Conservation (phyloP, 2,797 vertebrate genomes). For the Odontamblyopus rebecca region DNA sequence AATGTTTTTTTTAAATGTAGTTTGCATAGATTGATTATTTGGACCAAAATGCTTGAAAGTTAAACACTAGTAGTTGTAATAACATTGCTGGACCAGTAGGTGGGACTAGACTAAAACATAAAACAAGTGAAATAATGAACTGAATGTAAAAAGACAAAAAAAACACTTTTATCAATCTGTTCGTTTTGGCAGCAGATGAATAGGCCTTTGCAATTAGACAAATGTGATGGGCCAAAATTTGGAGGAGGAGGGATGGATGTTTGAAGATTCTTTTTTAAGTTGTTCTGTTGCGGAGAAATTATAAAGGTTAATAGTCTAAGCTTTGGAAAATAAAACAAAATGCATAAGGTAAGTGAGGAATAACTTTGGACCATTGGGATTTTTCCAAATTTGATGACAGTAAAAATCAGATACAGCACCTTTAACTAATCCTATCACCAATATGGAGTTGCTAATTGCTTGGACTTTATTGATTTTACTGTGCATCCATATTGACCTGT, state of each 20-base stretch:
- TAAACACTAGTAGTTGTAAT: not conserved
- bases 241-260: not conserved
- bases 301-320: not conserved
- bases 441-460: not conserved
- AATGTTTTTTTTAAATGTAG: not conserved
- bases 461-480: not conserved
- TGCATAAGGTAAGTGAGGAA: too few relatives aligned
- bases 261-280: not conserved
- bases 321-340: too few relatives aligned
- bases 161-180: not conserved
- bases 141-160: not conserved
- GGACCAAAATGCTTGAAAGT: not conserved
- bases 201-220: conserved; percentile 1
- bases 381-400: too few relatives aligned
- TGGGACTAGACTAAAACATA: conserved; percentile 1
- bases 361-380: too few relatives aligned
- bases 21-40: not conserved
- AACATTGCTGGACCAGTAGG: not conserved
- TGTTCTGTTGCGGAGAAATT: not conserved
- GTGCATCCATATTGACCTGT: not conserved
- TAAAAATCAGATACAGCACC: too few relatives aligned
- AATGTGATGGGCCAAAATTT: conserved; percentile 4
- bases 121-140: not conserved
- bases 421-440: not conserved
- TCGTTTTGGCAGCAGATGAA: not conserved